phyloP scores from a whole-genome alignment of 2,888 invertebrate genomes.

The Diaperis boleti region DNA sequence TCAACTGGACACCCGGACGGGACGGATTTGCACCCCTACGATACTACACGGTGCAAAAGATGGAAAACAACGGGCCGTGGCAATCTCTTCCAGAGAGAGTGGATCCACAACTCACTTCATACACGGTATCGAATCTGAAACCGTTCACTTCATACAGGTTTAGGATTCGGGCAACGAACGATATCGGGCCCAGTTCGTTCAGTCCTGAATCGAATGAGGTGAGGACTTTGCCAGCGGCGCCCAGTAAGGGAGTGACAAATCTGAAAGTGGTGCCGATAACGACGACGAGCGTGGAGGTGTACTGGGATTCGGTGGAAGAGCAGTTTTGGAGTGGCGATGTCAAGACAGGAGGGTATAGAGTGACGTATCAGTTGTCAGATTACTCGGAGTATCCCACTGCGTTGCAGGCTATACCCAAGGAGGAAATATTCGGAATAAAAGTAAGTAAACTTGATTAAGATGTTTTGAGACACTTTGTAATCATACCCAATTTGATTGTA shows the following conservation, averaged over 20 bases:
- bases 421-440: conserved; percentile 85
- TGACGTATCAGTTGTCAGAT: conserved; percentile 81
- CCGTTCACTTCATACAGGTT: conserved; percentile 93
- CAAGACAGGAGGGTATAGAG: conserved; percentile 87
- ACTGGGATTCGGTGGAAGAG: conserved; percentile 86
- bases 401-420: conserved; percentile 84
- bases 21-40: conserved; percentile 94
- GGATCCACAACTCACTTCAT: conserved; percentile 87
- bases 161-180: conserved; percentile 94
- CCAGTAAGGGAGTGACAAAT: conserved; percentile 83
- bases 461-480: no score
- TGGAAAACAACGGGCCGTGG: conserved; percentile 89
- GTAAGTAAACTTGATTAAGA: conserved; percentile 69
- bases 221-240: conserved; percentile 91
- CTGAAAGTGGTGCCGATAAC: conserved; percentile 94
- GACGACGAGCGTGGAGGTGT: conserved; percentile 92
- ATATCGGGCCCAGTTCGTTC: conserved; percentile 93
- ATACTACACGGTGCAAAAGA: conserved; percentile 93
- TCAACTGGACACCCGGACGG: conserved; percentile 95
- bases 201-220: conserved; percentile 90
- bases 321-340: conserved; percentile 91
- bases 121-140: conserved; percentile 85
- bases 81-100: conserved; percentile 87
- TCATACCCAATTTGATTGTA: no score
- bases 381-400: conserved; percentile 90